Evolutionary conservation across 1,140 invertebrate species (phyloP), one percentile per base, ranked within the genome.

Genomic region (Brachionus calyciflorus): DNA sequence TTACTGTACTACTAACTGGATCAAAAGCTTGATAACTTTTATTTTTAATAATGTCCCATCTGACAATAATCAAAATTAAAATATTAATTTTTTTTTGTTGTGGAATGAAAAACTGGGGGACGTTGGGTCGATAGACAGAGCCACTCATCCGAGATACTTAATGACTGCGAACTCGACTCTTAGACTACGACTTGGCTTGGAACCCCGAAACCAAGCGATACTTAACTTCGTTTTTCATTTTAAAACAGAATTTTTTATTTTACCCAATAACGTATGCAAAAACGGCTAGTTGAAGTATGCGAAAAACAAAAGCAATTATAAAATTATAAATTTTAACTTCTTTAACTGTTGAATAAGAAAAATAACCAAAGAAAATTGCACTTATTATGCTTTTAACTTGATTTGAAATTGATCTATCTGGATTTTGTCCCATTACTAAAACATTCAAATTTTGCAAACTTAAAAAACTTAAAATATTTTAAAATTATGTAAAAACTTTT

Each of bases 21-120:
- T 85, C 84, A 80, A 84, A 83, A 5, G 86, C 83, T 80, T 88
- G 87, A 80, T 88, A 88, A 28, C 87, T 87, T 80, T 87, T 87
- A 57, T 87, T 84, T 53, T 81, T 86, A 40, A 87, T 81, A 57
- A 88, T 83, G 10, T 84, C 86, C 81, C 80, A 88, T 17, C 69
- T 46, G 10, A 44, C 6, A 26, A 4, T 10, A 9, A 26, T 21
- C 30, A 24, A 41, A 19, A n/a, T n/a, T n/a, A n/a, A n/a, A n/a
- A n/a, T n/a, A n/a, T n/a, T n/a, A n/a, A n/a, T n/a, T n/a, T n/a
- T n/a, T n/a, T n/a, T n/a, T n/a, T n/a, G n/a, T n/a, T n/a, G n/a
- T n/a, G n/a, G n/a, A n/a, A n/a, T n/a, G n/a, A n/a, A n/a, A n/a
- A n/a, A n/a, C n/a, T n/a, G n/a, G n/a, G n/a, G n/a, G n/a, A n/a